Base-by-base conservation (phyloP, 92 coral and sea anemone species). In the Umimayanthus chanpuru region DNA sequence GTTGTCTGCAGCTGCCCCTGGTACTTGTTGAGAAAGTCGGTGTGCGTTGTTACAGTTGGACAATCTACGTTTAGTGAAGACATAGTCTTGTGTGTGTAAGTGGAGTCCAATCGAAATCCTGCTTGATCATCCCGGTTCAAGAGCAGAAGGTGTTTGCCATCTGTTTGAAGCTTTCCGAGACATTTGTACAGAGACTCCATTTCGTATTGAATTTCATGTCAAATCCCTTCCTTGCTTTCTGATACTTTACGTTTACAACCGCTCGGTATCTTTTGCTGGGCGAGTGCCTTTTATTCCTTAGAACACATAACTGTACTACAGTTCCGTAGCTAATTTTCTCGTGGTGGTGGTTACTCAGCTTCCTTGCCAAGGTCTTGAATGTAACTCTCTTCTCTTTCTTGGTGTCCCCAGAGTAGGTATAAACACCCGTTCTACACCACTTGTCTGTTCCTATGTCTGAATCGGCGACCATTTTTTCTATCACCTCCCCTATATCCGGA, bases 401-500 rank as follows among this genome's bases (percentile, higher is more conserved):
- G 15, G 88, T 80, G 76, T 85, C 90, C 0, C 93, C 95, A 9
- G 88, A 21, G 88, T 90, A 93, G 28, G 93, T 93, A n/a, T 88
- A 90, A 5, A 93, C 92, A 1, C 95, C 93, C 39, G 91, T 93
- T 74, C 93, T 50, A 36, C 93, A 88, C 95, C 95, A 88, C 21
- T 87, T 88, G 71, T 90, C 88, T 15, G 91, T 88, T 0, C 93
- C 95, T 30, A 92, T 76, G 44, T 85, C 89, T 87, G 89, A 89
- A 25, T 82, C 88, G 68, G 41, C 38, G 6, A 92, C 91, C 78
- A 87, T 90, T 25, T 89, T 76, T 76, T 92, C 94, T 67, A 92
- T 90, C 58, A 53, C 58, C 58, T 53, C 18, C 18, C 58, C 58
- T 0, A 53, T 53, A 53, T 53, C 58, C 58, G 58, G 79, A 10